Conservation (phyloP, 2,888 invertebrate species). For the Leuctra nigra region DNA sequence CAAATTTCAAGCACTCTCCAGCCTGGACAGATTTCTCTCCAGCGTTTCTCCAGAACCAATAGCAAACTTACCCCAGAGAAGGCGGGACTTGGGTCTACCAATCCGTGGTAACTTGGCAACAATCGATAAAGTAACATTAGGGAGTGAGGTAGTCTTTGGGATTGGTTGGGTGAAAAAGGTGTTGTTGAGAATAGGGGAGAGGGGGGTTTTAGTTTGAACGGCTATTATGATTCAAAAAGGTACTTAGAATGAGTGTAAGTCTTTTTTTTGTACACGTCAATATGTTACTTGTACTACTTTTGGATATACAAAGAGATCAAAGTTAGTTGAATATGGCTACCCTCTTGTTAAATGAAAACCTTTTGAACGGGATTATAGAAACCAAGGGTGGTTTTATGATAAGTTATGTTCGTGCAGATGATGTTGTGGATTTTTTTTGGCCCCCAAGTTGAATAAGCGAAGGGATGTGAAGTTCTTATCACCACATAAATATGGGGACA, state of each 20-base stretch:
- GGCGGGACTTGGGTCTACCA: slow-evolving; percentile 38
- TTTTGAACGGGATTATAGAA: too few species aligned
- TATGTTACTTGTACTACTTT: slow-evolving; percentile 14
- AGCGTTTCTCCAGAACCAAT: background rate
- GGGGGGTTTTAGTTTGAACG: background rate
- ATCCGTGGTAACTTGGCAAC: slow-evolving; percentile 30
- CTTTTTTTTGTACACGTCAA: too few species aligned
- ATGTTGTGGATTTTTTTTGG: too few species aligned
- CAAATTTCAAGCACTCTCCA: slow-evolving; percentile 28
- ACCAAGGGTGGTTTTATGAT: too few species aligned
- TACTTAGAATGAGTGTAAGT: slow-evolving; percentile 16
- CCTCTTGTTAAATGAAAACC: too few species aligned
- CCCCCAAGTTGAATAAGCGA: too few species aligned
- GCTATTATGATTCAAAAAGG: slow-evolving; percentile 16
- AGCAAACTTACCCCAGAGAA: slow-evolving; percentile 29
- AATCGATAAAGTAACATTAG: slow-evolving; percentile 2
- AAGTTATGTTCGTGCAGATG: too few species aligned
- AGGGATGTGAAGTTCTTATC: too few species aligned
- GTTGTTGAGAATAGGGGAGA: background rate
- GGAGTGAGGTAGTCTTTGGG: background rate
- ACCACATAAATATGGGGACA: too few species aligned
- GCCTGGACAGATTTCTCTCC: slow-evolving; percentile 14
- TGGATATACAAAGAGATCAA: too few species aligned
- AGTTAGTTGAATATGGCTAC: too few species aligned
- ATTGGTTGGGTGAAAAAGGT: background rate